A percentile compares a stretch with the other conserved stretches of the same genome.
phyloP scores from a whole-genome alignment of 2,113 vertebrate genomes.

The Callospermophilus lateralis region DNA sequence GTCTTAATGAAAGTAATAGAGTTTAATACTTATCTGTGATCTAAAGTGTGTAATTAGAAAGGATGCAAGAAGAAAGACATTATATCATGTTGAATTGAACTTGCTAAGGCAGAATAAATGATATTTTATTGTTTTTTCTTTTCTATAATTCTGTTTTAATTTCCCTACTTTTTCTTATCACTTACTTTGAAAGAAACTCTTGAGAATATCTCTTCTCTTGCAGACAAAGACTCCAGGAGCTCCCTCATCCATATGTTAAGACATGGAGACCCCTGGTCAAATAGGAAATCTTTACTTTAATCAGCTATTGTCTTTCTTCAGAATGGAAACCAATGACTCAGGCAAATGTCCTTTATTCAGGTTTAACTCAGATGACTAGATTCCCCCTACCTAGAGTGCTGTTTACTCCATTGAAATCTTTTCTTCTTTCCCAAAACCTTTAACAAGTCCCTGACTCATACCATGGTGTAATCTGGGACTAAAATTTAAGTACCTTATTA shows the following conservation, averaged over 20 bases:
- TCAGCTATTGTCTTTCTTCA: neutral
- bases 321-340: neutral
- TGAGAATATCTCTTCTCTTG: neutral
- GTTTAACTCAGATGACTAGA: neutral
- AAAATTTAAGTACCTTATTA: conserved; percentile 4
- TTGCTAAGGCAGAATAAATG: conserved; percentile 48
- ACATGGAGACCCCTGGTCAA: neutral
- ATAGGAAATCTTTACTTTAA: neutral
- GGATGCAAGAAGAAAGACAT: neutral
- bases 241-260: neutral
- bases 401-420: conserved; percentile 22
- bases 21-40: conserved; percentile 13
- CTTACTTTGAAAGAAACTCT: conserved; percentile 10
- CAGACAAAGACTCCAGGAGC: neutral
- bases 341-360: conserved; percentile 1
- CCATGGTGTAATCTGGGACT: neutral
- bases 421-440: conserved; percentile 15
- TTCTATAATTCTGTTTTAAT: conserved; percentile 14
- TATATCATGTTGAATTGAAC: neutral
- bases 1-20: conserved; percentile 2
- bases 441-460: conserved; percentile 23
- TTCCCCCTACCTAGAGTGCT: neutral
- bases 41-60: conserved; percentile 44
- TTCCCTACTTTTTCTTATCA: neutral
- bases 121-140: conserved; percentile 5